Percentiles rank a stretch among this genome's conserved stretches.
phyloP scores from a whole-genome alignment of 2,888 invertebrate species.

The Rhagonycha fulva region DNA sequence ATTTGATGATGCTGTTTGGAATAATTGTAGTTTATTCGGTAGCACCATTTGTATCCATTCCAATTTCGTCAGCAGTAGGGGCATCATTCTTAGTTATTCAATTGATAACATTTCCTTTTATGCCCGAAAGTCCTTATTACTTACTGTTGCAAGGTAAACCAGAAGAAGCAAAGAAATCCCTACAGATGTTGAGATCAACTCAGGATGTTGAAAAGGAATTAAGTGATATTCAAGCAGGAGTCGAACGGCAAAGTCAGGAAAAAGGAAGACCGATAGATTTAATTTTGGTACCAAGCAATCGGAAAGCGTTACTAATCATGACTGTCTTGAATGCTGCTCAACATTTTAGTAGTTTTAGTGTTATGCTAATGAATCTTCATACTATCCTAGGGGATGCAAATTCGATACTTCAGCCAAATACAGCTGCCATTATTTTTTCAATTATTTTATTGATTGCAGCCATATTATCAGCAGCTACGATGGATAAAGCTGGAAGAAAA shows the following conservation, averaged over 20 bases:
- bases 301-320: constrained; percentile 50
- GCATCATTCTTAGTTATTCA: constrained; percentile 42
- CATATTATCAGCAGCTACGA: constrained; percentile 41
- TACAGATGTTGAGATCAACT: background rate
- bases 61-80: constrained; percentile 46
- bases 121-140: constrained; percentile 53
- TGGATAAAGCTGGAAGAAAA: constrained; percentile 50
- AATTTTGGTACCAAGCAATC: constrained; percentile 45
- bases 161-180: constrained; percentile 15
- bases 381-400: constrained; percentile 48
- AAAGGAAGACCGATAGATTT: background rate
- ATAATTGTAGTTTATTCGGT: constrained; percentile 49
- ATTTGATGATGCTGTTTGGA: constrained; percentile 51
- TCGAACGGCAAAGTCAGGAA: background rate
- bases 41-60: constrained; percentile 48
- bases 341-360: constrained; percentile 51
- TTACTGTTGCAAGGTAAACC: constrained; percentile 42
- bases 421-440: constrained; percentile 49
- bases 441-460: constrained; percentile 49
- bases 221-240: background rate
- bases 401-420: constrained; percentile 43
- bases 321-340: constrained; percentile 49
- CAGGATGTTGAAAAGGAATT: constrained; percentile 1
- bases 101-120: constrained; percentile 46
- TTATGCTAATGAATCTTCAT: constrained; percentile 53